A percentile compares a stretch with the other conserved stretches of the same genome.
Conservation (phyloP, 2,797 vertebrate species). For the Spinibarbus caldwelli region DNA sequence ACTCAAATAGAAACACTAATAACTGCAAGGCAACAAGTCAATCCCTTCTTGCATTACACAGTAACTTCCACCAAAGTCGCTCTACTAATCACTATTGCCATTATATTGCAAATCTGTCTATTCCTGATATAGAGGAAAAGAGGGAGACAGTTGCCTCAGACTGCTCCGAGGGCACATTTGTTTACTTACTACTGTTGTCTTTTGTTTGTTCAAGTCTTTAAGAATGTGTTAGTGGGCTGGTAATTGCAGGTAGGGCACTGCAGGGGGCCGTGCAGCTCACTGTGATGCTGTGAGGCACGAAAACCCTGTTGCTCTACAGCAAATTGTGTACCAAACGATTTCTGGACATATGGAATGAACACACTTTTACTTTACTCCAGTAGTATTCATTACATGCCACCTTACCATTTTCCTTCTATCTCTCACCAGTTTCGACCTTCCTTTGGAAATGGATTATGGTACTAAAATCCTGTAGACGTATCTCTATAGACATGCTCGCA, state of each 20-base stretch:
- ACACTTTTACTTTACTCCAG: neutral
- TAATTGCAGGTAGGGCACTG: conserved; percentile 55
- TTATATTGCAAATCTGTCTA: too few species aligned
- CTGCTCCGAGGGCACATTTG: conserved; percentile 2
- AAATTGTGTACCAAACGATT: conserved; percentile 24
- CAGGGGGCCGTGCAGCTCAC: conserved; percentile 10
- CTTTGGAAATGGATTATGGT: conserved; percentile 23
- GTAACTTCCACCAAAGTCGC: neutral
- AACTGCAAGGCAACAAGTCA: neutral
- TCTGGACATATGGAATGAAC: neutral
- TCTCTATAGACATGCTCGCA: conserved; percentile 1
- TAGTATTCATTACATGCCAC: neutral
- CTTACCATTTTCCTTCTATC: neutral
- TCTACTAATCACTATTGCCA: too few species aligned
- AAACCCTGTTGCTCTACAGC: conserved; percentile 24
- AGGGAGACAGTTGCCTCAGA: neutral
- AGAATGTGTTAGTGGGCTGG: conserved; percentile 23
- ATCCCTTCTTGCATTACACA: neutral
- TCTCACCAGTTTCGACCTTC: neutral
- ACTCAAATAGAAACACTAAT: neutral
- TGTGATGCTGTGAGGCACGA: conserved; percentile 32
- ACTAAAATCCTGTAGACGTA: neutral
- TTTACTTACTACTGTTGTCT: conserved; percentile 52
- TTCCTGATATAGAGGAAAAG: too few species aligned
- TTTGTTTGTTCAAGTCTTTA: conserved; percentile 39